Evolutionary conservation across 2,797 vertebrate genomes (phyloP), one percentile per base, ranked within the genome.

Genomic region (Pipistrellus pipistrellus): DNA sequence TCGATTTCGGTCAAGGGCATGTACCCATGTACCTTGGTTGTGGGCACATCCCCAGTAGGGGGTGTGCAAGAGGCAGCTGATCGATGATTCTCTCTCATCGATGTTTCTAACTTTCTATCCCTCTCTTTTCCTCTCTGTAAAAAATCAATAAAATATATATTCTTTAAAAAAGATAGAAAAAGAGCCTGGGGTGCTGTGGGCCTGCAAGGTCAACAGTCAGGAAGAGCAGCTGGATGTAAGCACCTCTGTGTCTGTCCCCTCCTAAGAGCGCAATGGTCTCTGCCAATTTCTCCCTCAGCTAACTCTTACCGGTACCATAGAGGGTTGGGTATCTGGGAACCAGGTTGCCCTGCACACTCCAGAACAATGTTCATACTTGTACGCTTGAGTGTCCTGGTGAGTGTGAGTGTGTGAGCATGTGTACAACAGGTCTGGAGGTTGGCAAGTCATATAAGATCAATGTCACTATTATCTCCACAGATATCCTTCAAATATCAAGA

Each of bases 231-330:
- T n/a, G 48, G 13, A 35, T 57, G 23, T 20, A 76, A 53, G 38
- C 18, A 44, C 10, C 12, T 1, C 44, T 14, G 55, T n/a, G 0
- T 23, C 57, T 6, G 7, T 38, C n/a, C n/a, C 6, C 0, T 0
- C 35, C 38, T 38, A 8, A 8, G 55, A 68, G 30, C 25, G 3
- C 21, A 32, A 6, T 2, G 55, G 6, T 18, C 25, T 44, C 11
- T 1, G 6, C 6, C 48, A 27, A 6, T 12, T 64, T 21, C 41
- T 68, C 6, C 17, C 41, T 12, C 3, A 6, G 25, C 32, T 38
- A 17, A 1, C 55, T 41, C 4, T 81, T 20, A 41, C 38, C 1
- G 38, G 38, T 41, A n/a, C 6, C 3, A 4, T 3, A 14, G 75
- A 73, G 30, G 38, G 32, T 41, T 30, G 6, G 41, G 23, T 15